Evolutionary conservation across 2,888 invertebrate species (phyloP), one percentile per base, ranked within the genome.

Genomic region (Tetanocera ferruginea): DNA sequence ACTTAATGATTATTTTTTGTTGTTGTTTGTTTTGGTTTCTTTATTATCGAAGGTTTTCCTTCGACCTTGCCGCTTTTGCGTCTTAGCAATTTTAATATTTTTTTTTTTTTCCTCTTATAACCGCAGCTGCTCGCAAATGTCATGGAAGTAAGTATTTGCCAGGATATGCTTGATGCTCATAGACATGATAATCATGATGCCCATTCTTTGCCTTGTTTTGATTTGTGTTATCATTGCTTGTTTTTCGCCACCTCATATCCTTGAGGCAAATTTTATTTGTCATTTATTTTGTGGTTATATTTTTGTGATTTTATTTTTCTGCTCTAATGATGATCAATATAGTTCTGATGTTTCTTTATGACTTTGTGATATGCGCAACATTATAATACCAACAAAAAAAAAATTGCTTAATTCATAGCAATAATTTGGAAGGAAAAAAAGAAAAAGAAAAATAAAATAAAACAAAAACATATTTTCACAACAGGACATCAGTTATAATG

Each of bases 181-280:
- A 8, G 8, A 5, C 55, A 55, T 19, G 5, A 55, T 19, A 19
- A 55, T 19, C 23, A 8, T 55, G 8, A 49, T 49, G 14, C 49
- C 23, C 23, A 19, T 55, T 19, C 19, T 14, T 9, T 55, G 23
- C 2, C 9, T 55, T 19, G 2, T 55, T 55, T 17, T 55, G 55
- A 3, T 19, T 6, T 55, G 9, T 19, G 5, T n/a, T 55, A 55
- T n/a, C 9, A 19, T 55, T 55, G 19, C 9, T 55, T 55, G 2
- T 14, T 3, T 19, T 55, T 11, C n/a, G 55, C 14, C 43, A 43
- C 3, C 43, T 43, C 6, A 14, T 55, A 1, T 2, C 19, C 6
- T 55, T 55, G 55, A 55, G 55, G 19, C 55, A 55, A 55, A 55
- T 55, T 19, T 55, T 55, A n/a, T n/a, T n/a, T n/a, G n/a, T n/a